Evolutionary conservation across 2,888 invertebrate genomes (phyloP).

Genomic region (Helobdella robusta): DNA sequence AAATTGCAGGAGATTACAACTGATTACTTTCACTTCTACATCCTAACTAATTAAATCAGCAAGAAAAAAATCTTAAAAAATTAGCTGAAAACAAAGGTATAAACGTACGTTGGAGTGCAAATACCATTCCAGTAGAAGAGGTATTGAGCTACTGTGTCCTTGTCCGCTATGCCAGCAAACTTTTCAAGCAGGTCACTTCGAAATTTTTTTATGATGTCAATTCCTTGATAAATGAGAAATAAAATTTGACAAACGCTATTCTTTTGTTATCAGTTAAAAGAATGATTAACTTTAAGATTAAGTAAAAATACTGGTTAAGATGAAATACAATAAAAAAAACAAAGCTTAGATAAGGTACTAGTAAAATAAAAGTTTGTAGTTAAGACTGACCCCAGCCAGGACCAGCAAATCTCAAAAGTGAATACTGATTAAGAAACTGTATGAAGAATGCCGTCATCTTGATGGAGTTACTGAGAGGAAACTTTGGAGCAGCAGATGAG

Average conservation of each 20-base stretch:
- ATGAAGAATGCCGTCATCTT: conserved; percentile 8
- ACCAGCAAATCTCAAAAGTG: conserved; percentile 11
- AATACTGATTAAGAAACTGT: background rate
- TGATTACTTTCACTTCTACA: too few species aligned
- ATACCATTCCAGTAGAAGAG: conserved; percentile 81
- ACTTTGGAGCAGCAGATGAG: background rate
- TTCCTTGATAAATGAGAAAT: conserved; percentile 70
- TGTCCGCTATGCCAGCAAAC: conserved; percentile 51
- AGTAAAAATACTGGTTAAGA: background rate
- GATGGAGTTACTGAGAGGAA: conserved; percentile 1
- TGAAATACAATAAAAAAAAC: background rate
- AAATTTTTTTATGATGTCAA: conserved; percentile 72
- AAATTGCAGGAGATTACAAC: too few species aligned
- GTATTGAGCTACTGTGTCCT: conserved; percentile 32
- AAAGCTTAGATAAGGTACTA: too few species aligned
- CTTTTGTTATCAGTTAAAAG: background rate
- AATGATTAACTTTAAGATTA: background rate
- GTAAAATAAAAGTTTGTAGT: too few species aligned
- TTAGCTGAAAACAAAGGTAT: background rate
- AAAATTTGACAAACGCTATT: background rate
- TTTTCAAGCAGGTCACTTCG: conserved; percentile 79
- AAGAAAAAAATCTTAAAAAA: too few species aligned
- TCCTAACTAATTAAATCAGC: too few species aligned
- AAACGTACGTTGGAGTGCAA: conserved; percentile 57
- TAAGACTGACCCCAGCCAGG: conserved; percentile 16